Evolutionary conservation across 2,888 invertebrate genomes (phyloP), one percentile per base, ranked within the genome.

Genomic region (Branchellion lobata): DNA sequence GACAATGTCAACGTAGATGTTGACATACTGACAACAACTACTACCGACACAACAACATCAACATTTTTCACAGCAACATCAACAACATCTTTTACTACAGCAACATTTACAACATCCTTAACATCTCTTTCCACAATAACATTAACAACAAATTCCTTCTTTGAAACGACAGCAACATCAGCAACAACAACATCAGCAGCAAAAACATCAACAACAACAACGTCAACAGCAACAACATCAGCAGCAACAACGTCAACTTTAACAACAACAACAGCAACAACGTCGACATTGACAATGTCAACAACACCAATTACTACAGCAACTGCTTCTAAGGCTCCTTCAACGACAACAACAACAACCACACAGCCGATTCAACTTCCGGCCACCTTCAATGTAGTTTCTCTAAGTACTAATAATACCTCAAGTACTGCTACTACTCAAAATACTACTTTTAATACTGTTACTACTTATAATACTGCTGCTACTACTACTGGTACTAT

Each of bases 281-380:
- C n/a, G n/a, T n/a, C n/a, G n/a, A n/a, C n/a, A n/a, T n/a, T n/a
- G n/a, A n/a, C n/a, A n/a, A n/a, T n/a, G n/a, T n/a, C 69, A 27
- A 34, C 69, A 27, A 69, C 69, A 27, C 8, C 69, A 27, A 69
- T 29, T 69, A 69, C 69, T 69, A 69, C 69, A 8, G 29, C 69
- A 27, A 69, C 69, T 69, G 29, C 69, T 69, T 8, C 69, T 69
- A 69, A 3, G 3, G 5, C 69, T 69, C 8, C 69, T 69, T 27
- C 69, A 27, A 69, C 69, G 8, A 34, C 33, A 5, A 69, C 69
- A 27, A 69, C 69, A 27, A 69, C 33, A 27, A 69, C 69, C 31
- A 69, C 69, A 27, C 2, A 11, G 8, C 3, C 69, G 3, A 11
- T n/a, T 34, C 8, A 3, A 3, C 3, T 29, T n/a, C n/a, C n/a